phyloP scores from a whole-genome alignment of 2,888 invertebrate species.

The Ochropacha duplaris region DNA sequence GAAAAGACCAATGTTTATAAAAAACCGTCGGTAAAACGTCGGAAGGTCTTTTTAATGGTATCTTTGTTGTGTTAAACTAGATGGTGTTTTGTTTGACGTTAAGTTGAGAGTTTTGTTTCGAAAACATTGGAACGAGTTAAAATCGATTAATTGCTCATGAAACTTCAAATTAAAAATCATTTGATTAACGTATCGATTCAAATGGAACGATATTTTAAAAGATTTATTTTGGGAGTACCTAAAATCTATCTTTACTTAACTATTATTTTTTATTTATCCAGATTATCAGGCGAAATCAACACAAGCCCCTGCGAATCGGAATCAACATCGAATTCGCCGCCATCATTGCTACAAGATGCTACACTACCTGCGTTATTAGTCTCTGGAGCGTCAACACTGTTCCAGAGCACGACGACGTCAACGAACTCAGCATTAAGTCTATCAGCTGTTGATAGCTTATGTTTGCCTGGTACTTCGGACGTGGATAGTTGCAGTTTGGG shows the following conservation, averaged over 20 bases:
- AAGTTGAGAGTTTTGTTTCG: not conserved
- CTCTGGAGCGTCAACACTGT: constrained; percentile 68
- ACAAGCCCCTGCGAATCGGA: constrained; percentile 84
- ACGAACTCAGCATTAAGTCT: constrained; percentile 50
- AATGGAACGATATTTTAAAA: not conserved
- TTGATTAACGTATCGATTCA: constrained; percentile 22
- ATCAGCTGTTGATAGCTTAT: constrained; percentile 56
- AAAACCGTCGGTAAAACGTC: constrained; percentile 39
- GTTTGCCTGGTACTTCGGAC: constrained; percentile 49
- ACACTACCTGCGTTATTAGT: constrained; percentile 73
- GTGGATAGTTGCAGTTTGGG: constrained; percentile 65
- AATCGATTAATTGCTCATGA: not conserved
- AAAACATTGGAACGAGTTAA: not conserved
- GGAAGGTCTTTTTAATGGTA: constrained; percentile 36
- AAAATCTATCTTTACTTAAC: too few species aligned
- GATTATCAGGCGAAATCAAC: constrained; percentile 76
- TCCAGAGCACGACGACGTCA: constrained; percentile 66
- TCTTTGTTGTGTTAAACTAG: constrained; percentile 43
- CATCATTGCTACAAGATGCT: constrained; percentile 71
- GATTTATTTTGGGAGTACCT: too few species aligned
- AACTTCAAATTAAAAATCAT: constrained; percentile 5
- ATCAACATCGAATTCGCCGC: constrained; percentile 85
- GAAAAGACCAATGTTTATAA: not conserved
- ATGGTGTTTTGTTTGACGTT: not conserved
- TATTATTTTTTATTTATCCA: constrained; percentile 40